Evolutionary conservation across 2,888 invertebrate species (phyloP), one percentile per base, ranked within the genome.

Genomic region (Cinara cedri): DNA sequence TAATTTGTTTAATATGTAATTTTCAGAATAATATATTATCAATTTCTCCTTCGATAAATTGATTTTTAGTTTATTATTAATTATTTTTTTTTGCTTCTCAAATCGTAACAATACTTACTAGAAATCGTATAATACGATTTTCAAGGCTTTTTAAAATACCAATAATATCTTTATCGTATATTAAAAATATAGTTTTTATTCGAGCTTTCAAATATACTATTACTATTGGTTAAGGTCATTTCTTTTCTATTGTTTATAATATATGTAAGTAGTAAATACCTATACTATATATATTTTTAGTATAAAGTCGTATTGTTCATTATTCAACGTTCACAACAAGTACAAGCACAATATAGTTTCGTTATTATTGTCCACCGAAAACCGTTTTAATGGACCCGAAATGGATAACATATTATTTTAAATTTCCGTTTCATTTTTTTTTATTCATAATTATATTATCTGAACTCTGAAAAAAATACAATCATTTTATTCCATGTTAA

Each of bases 241-340:
- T 26, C 1, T 19, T 42, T 24, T 26, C 42, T 19, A 74, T 74
- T 74, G 74, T 63, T 74, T 63, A 49, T 11, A n/a, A n/a, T n/a
- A n/a, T 34, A 65, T 51, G 51, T 54, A 4, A 26, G 14, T 51
- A 13, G 49, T 1, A 0, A 9, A 21, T n/a, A n/a, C n/a, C n/a
- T 9, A 21, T 46, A 46, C 10, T 46, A 6, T 24, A 49, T 16
- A 19, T 6, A 34, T 34, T 4, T 34, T 4, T n/a, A n/a, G 13
- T 21, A 54, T 44, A 24, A 51, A 62, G 34, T 74, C 49, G 1
- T 42, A 21, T 34, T 16, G 63, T 68, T 63, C 21, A 16, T 34
- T 14, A 74, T 21, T 21, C 51, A 63, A 34, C 21, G 34, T 42
- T 74, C 16, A 74, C 51, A 24, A 34, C 34, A n/a, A 72, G 72